These are phyloP conservation scores for Punctoribates punctum DNA, from an alignment of 2,888 invertebrate species.

Conservation along the genomic window DNA sequence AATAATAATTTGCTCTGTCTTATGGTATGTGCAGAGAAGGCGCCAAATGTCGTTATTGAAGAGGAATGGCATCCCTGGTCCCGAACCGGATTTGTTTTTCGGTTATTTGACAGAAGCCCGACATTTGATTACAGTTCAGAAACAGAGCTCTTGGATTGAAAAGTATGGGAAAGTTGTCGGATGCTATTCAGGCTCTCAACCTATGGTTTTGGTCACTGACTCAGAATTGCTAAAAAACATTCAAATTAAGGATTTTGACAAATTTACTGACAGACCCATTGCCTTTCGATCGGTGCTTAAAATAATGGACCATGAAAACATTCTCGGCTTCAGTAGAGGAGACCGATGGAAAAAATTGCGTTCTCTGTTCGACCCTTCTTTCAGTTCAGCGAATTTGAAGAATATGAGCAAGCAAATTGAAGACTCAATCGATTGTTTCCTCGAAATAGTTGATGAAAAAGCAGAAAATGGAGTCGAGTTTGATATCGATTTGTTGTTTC, in stretches of 20 bases:
- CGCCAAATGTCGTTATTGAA: neutral
- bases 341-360: slow-evolving; percentile 47
- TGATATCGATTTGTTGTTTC: slow-evolving; percentile 45
- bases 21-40: neutral
- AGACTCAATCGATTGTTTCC: slow-evolving; percentile 38
- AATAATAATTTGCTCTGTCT: no score
- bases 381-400: slow-evolving; percentile 47
- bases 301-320: no score
- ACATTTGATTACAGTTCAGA: slow-evolving; percentile 20
- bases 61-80: slow-evolving; percentile 44
- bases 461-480: slow-evolving; percentile 41
- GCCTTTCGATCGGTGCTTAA: neutral
- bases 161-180: slow-evolving; percentile 46
- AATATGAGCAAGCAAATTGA: slow-evolving; percentile 39
- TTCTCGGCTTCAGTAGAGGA: slow-evolving; percentile 33
- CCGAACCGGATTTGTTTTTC: slow-evolving; percentile 42
- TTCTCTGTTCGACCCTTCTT: slow-evolving; percentile 46
- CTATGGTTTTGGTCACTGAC: slow-evolving; percentile 44
- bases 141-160: slow-evolving; percentile 41
- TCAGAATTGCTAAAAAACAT: slow-evolving; percentile 49
- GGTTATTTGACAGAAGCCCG: slow-evolving; percentile 38
- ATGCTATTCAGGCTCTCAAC: slow-evolving; percentile 44
- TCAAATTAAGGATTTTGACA: slow-evolving; percentile 51
- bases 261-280: slow-evolving; percentile 50
- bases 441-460: slow-evolving; percentile 35